These are phyloP conservation scores for Leptopilina myrica DNA, from an alignment of 2,888 invertebrate genomes.

Conservation along the genomic window DNA sequence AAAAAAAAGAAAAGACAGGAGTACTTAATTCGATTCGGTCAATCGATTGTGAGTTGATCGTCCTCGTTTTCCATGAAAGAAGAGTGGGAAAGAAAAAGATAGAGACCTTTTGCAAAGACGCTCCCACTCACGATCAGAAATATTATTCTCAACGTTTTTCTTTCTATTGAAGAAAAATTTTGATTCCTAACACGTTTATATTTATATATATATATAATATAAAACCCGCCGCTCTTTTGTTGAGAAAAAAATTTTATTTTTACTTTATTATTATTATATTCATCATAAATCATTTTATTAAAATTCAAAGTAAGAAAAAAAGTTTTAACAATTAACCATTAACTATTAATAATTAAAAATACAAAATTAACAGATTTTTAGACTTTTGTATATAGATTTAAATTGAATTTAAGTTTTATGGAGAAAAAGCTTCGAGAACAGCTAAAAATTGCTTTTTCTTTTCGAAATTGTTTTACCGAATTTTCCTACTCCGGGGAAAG, in stretches of 20 bases:
- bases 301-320: background rate
- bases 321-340: background rate
- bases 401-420: no score
- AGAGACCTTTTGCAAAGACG: conserved; percentile 54
- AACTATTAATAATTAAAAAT: no score
- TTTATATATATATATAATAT: no score
- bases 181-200: background rate
- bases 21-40: conserved; percentile 41
- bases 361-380: no score
- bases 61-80: conserved; percentile 52
- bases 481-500: no score
- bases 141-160: conserved; percentile 49
- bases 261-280: no score
- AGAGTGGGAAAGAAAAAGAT: conserved; percentile 52
- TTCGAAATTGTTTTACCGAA: no score
- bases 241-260: background rate
- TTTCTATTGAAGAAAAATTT: conserved; percentile 52
- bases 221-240: background rate
- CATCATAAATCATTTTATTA: no score
- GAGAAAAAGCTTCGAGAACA: no score
- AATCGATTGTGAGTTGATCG: conserved; percentile 49
- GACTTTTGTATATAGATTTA: no score
- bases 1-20: background rate
- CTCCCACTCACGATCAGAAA: conserved; percentile 57
- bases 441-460: no score